Conservation (phyloP, 2,888 invertebrate species). For the Eudasyphora cyanicolor region DNA sequence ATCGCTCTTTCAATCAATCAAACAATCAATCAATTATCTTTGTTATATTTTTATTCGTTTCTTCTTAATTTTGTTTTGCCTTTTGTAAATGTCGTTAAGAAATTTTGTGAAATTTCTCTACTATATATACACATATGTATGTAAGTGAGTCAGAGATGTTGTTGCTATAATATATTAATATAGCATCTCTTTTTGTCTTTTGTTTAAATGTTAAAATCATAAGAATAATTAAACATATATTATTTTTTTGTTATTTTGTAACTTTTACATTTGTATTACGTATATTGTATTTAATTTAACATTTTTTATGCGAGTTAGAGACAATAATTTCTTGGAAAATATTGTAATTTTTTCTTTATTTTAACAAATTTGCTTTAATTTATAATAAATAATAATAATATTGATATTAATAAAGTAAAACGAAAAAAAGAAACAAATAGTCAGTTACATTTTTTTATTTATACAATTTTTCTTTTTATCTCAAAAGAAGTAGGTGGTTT, state of each 20-base stretch:
- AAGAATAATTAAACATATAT: constrained; percentile 3
- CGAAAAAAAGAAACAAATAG: constrained; percentile 4
- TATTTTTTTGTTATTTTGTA: constrained; percentile 29
- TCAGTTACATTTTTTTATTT: neutral
- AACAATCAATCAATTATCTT: no score
- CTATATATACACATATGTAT: neutral
- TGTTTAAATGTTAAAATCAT: constrained; percentile 26
- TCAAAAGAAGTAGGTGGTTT: no score
- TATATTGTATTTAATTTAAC: constrained; percentile 29
- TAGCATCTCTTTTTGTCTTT: constrained; percentile 23
- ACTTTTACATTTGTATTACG: constrained; percentile 36
- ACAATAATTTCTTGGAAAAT: constrained; percentile 37
- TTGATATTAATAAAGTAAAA: constrained; percentile 34
- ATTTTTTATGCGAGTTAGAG: constrained; percentile 33
- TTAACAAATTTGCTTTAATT: constrained; percentile 31
- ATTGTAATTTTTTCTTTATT: constrained; percentile 29
- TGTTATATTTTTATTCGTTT: neutral
- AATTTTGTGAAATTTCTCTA: neutral
- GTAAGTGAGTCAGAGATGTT: constrained; percentile 6
- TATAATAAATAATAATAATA: constrained; percentile 21
- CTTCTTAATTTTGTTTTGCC: neutral
- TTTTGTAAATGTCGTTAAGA: constrained; percentile 25
- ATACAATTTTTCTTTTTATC: no score
- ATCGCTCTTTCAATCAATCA: neutral
- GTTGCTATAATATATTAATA: constrained; percentile 6